Base-by-base conservation (phyloP, 2,113 vertebrate genomes). In the Sylvicapra grimmia region DNA sequence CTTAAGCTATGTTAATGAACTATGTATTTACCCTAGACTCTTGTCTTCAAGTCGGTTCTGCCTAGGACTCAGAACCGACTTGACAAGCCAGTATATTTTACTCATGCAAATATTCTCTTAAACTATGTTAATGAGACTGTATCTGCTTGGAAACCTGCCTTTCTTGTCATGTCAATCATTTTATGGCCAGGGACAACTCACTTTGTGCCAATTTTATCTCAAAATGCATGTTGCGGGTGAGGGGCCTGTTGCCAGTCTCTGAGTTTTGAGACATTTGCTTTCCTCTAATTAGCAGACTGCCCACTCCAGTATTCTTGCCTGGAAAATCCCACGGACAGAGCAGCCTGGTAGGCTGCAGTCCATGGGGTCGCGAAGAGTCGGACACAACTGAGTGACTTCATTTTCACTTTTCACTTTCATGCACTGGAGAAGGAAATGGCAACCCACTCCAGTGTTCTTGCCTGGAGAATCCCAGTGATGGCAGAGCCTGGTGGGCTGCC, bases 301-400 rank as follows among this genome's bases (percentile, higher is more conserved):
- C 59, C 27, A 61, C 59, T 61, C 59, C 59, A 61, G 59, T 63
- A 31, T 15, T 63, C 13, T 63, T 14, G 59, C 59, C 27, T 63
- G 59, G 59, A 14, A 61, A 61, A 14, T 63, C 12, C 13, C 13
- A 15, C 7, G 59, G 59, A 63, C 0, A 6, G 29, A 63, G 59
- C 13, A 63, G 29, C 59, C 29, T 14, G 6, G 59, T 63, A 31
- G 59, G 27, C 27, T 61, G 59, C 59, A 61, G 59, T 31, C 27
- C 13, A 31, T 15, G 13, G 61, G 2, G 29, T 31, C 0, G 3
- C 6, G 0, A 63, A 63, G 29, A 31, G 59, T 63, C 13, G 1
- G 29, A 63, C 29, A 31, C 13, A 2, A 63, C 59, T 31, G 59
- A 63, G 59, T 1, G 29, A 63, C 59, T 63, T 31, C 29, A 15